Base-by-base conservation (phyloP, 2,888 invertebrate genomes). In the Pegoplata infirma region DNA sequence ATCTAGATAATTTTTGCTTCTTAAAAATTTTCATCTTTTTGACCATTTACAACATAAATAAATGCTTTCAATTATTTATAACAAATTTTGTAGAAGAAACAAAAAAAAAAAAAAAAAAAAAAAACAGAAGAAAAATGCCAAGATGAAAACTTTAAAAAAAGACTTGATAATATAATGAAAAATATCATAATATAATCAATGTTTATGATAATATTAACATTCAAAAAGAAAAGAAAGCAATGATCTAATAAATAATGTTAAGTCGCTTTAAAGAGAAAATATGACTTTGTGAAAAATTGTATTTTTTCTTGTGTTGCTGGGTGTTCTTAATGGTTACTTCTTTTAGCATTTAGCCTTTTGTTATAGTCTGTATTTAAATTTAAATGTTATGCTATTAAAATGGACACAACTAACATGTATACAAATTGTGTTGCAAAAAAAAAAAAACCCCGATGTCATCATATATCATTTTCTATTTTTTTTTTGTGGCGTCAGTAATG, bases 21-120 rank as follows among this genome's bases (percentile, higher is more conserved):
- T 51, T 25, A 3, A 6, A n/a, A n/a, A 51, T 16, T 14, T 28
- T 14, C 1, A 46, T 32, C n/a, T 55, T 44, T 5, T 0, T 5
- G 19, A 49, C 56, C 58, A 75, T 68, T 75, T 40, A 44, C 56
- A 49, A 28, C 21, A 56, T 49, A 56, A 64, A 51, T 64, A 76
- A 76, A 64, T 49, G 56, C 58, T 32, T 58, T 76, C 63, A 69
- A 59, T 69, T 76, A 76, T 76, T 64, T 40, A 68, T 51, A 64
- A 58, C 28, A 69, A 76, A 55, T 64, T 68, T 44, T 10, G 32
- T 47, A n/a, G 12, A n/a, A n/a, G n/a, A n/a, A n/a, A n/a, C n/a
- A n/a, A n/a, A n/a, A n/a, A n/a, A n/a, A n/a, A n/a, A n/a, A n/a
- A n/a, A n/a, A n/a, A n/a, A n/a, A n/a, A n/a, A n/a, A n/a, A n/a